Conservation (phyloP, 2,113 vertebrate genomes). For the Lophotis ruficrista region DNA sequence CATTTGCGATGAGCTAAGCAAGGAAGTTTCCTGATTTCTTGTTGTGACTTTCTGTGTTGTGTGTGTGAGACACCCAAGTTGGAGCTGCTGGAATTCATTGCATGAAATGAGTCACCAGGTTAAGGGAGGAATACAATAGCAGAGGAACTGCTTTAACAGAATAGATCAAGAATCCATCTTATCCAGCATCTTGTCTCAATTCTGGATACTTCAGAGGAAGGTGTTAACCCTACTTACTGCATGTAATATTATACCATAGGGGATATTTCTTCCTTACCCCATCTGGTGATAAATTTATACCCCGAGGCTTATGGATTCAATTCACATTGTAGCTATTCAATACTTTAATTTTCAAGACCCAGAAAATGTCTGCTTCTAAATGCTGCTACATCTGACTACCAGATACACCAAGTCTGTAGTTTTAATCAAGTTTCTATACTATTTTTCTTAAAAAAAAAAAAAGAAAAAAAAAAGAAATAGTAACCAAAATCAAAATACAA, state of each 20-base stretch:
- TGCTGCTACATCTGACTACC: neutral
- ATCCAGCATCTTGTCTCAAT: constrained; percentile 32
- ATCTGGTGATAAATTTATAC: constrained; percentile 38
- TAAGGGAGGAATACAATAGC: neutral
- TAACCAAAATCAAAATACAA: neutral
- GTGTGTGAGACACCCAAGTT: neutral
- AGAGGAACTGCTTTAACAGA: neutral
- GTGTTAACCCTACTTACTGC: neutral
- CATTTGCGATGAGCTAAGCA: neutral
- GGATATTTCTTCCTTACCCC: neutral
- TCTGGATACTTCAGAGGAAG: constrained; percentile 19
- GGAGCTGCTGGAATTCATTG: neutral
- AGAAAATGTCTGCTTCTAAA: neutral
- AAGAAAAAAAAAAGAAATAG: neutral
- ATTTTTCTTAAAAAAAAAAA: neutral
- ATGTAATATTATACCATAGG: neutral
- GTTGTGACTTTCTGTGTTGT: neutral
- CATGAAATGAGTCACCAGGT: neutral
- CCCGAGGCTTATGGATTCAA: neutral
- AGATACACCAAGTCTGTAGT: neutral
- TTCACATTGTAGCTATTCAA: neutral
- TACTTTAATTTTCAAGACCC: neutral
- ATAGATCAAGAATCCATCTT: neutral
- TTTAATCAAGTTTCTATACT: neutral
- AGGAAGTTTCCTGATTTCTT: neutral